These are phyloP conservation scores for Melipona beecheii DNA, from an alignment of 2,888 invertebrate species.

Conservation along the genomic window DNA sequence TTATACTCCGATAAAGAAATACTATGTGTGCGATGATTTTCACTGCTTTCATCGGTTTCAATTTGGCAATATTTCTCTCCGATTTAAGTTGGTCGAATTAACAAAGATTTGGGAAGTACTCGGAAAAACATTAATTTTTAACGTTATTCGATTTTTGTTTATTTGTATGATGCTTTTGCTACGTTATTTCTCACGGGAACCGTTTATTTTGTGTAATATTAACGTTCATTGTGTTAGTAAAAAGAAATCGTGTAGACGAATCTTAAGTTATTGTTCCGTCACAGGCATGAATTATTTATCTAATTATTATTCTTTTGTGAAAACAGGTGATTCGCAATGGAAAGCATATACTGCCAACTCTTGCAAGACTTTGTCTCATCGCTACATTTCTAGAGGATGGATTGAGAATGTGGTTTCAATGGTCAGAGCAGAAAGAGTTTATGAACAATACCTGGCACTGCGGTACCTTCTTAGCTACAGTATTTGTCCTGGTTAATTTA, in stretches of 20 bases:
- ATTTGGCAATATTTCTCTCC: not conserved
- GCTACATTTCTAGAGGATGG: slow-evolving; percentile 99
- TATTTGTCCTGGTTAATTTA: slow-evolving; percentile 98
- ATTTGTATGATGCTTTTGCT: not conserved
- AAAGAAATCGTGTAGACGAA: not conserved
- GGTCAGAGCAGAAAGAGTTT: slow-evolving; percentile 98
- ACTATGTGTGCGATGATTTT: slow-evolving; percentile 23
- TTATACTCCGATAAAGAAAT: slow-evolving; percentile 45
- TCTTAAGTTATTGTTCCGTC: no score
- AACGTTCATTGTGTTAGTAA: slow-evolving; percentile 77
- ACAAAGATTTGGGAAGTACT: not conserved
- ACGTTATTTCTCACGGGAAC: not conserved
- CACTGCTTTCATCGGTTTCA: not conserved
- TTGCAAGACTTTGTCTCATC: slow-evolving; percentile 97
- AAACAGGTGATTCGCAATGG: slow-evolving; percentile 95
- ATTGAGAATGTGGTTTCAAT: slow-evolving; percentile 99
- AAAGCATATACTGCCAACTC: slow-evolving; percentile 96
- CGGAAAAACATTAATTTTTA: not conserved
- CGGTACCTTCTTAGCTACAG: slow-evolving; percentile 95
- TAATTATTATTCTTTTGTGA: slow-evolving; percentile 28
- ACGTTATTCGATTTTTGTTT: not conserved
- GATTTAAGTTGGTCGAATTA: not conserved
- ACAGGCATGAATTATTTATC: not conserved
- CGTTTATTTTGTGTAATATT: slow-evolving; percentile 61
- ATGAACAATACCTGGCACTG: slow-evolving; percentile 99